A percentile compares a stretch with the other conserved stretches of the same genome.
Evolutionary conservation across 2,888 invertebrate species (phyloP).

Genomic region (Hydrotaea cyrtoneurina): DNA sequence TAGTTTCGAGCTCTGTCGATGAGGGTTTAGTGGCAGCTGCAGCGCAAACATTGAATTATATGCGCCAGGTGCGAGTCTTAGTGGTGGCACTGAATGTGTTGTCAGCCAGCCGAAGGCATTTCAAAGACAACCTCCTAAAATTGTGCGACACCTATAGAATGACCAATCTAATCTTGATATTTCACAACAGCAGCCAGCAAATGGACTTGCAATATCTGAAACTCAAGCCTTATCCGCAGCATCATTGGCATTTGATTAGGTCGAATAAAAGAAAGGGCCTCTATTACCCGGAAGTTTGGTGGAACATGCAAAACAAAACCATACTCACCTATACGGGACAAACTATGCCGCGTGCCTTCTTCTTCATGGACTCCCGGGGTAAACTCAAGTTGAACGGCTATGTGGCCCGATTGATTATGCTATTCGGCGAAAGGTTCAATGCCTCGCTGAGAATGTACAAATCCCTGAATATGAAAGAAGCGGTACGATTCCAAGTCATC

Average conservation of each 20-base stretch:
- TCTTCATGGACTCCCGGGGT: conserved; percentile 51
- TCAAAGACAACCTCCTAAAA: neutral
- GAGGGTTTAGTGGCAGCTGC: neutral
- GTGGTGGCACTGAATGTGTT: neutral
- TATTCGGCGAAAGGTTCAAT: conserved; percentile 70
- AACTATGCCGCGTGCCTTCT: conserved; percentile 68
- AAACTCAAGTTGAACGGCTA: conserved; percentile 68
- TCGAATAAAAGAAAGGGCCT: neutral
- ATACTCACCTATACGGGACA: conserved; percentile 68
- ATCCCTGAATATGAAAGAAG: neutral
- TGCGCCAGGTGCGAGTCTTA: neutral
- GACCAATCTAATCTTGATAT: neutral
- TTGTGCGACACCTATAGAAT: neutral
- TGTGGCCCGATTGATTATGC: conserved; percentile 58
- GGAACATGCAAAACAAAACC: neutral
- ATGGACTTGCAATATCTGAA: neutral
- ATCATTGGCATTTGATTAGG: neutral
- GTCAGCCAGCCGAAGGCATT: neutral
- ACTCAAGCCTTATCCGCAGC: neutral
- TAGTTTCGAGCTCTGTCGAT: neutral
- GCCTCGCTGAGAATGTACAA: conserved; percentile 56
- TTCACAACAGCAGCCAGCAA: no score
- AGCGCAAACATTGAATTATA: neutral
- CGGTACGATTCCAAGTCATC: neutral
- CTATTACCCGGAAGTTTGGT: neutral